Percentiles rank a stretch among this genome's conserved stretches.
These are phyloP conservation scores for Platalea minor DNA, from an alignment of 2,797 vertebrate genomes.

Conservation along the genomic window DNA sequence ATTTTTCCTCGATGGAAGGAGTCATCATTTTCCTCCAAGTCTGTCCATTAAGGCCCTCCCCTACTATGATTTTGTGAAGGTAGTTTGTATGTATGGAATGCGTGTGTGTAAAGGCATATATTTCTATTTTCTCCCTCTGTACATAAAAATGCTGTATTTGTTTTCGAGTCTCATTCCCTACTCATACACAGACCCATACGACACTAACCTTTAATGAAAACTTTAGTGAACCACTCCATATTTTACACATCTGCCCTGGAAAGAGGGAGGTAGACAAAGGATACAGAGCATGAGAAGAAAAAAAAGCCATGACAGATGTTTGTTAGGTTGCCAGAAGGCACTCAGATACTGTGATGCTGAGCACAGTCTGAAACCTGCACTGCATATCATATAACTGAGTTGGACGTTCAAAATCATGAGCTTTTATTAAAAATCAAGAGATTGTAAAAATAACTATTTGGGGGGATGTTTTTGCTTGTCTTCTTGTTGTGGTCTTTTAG, in stretches of 20 bases:
- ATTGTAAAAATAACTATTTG: background rate
- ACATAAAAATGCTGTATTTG: background rate
- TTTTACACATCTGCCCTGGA: background rate
- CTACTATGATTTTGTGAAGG: background rate
- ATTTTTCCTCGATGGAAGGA: background rate
- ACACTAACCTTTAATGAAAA: background rate
- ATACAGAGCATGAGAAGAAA: background rate
- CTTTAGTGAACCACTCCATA: background rate
- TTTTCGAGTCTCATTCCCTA: background rate
- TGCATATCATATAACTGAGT: background rate
- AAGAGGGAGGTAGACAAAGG: background rate
- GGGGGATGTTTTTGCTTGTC: background rate
- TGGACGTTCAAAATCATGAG: background rate
- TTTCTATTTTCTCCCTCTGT: background rate
- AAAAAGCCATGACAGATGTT: conserved; percentile 36
- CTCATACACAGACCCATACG: background rate
- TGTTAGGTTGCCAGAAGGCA: conserved; percentile 33
- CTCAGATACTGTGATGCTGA: background rate
- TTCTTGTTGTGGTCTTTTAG: background rate
- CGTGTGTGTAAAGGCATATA: background rate
- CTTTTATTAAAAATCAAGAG: background rate
- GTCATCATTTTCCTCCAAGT: background rate
- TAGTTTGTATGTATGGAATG: background rate
- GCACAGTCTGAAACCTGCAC: background rate
- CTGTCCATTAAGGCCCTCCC: background rate